phyloP scores from a whole-genome alignment of 1,140 invertebrate genomes.

The Holotrichia oblita region DNA sequence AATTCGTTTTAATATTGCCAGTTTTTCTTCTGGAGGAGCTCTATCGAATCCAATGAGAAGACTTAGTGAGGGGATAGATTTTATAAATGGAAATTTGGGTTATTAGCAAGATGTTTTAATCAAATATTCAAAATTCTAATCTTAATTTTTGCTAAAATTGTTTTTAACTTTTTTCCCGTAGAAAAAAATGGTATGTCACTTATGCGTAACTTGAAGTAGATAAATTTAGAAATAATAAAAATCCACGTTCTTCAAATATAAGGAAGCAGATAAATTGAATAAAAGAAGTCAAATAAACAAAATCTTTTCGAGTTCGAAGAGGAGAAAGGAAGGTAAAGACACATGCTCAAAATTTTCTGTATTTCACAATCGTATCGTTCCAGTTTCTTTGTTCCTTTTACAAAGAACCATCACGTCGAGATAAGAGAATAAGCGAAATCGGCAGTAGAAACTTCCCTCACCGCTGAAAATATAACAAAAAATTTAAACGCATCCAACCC shows the following conservation, averaged over 20 bases:
- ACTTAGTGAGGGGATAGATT: too few species aligned
- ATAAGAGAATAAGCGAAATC: slow-evolving; percentile 8
- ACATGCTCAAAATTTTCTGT: not conserved
- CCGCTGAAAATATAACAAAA: not conserved
- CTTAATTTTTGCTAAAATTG: too few species aligned
- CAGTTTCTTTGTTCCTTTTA: not conserved
- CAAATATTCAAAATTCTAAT: too few species aligned
- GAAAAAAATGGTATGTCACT: too few species aligned
- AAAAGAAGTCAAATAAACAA: slow-evolving; percentile 7
- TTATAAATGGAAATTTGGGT: too few species aligned
- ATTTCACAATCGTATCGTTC: not conserved
- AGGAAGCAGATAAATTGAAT: not conserved
- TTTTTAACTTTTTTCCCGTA: too few species aligned
- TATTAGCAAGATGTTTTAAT: too few species aligned
- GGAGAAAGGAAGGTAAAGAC: not conserved
- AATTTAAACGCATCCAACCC: not conserved
- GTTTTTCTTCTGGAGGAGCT: too few species aligned
- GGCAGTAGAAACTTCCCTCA: not conserved
- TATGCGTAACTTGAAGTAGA: too few species aligned
- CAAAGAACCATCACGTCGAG: not conserved
- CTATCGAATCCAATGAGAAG: too few species aligned
- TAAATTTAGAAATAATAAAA: too few species aligned
- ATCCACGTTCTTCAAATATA: not conserved
- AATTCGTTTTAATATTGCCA: slow-evolving; percentile 9
- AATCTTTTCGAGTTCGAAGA: not conserved